phyloP scores from a whole-genome alignment of 1,140 invertebrate genomes.

The Idris sp. region DNA sequence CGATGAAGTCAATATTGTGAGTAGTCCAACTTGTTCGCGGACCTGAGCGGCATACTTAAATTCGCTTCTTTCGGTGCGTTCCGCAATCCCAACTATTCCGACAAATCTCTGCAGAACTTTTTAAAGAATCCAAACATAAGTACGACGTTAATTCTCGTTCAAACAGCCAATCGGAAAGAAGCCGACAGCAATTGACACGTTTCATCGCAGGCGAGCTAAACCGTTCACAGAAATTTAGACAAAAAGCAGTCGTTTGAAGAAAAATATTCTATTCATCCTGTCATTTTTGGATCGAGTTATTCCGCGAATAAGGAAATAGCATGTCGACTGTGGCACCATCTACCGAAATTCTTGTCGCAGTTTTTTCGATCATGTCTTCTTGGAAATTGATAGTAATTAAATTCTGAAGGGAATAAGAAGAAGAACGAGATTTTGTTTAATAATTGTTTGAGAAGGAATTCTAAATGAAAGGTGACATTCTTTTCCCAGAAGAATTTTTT shows the following conservation, averaged over 20 bases:
- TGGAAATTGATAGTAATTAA: slow-evolving; percentile 82
- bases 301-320: slow-evolving; percentile 40
- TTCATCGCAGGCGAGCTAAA: slow-evolving; percentile 18
- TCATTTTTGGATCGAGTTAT: slow-evolving; percentile 41
- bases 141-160: slow-evolving; percentile 33
- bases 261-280: slow-evolving; percentile 37
- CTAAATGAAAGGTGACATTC: too few relatives aligned
- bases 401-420: too few relatives aligned
- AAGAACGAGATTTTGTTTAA: too few relatives aligned
- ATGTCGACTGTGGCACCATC: slow-evolving; percentile 12
- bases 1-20: slow-evolving; percentile 27
- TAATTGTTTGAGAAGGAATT: too few relatives aligned
- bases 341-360: neutral
- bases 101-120: slow-evolving; percentile 30
- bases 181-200: slow-evolving; percentile 32
- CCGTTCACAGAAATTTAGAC: slow-evolving; percentile 29
- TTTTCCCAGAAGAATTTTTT: too few relatives aligned
- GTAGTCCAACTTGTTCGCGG: slow-evolving; percentile 24
- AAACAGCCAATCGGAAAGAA: slow-evolving; percentile 7
- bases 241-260: slow-evolving; percentile 26
- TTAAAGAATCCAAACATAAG: slow-evolving; percentile 39
- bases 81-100: slow-evolving; percentile 36
- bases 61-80: slow-evolving; percentile 28
- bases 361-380: neutral
- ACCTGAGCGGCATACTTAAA: slow-evolving; percentile 45